phyloP scores from a whole-genome alignment of 2,113 vertebrate genomes.

The Rhineura floridana region DNA sequence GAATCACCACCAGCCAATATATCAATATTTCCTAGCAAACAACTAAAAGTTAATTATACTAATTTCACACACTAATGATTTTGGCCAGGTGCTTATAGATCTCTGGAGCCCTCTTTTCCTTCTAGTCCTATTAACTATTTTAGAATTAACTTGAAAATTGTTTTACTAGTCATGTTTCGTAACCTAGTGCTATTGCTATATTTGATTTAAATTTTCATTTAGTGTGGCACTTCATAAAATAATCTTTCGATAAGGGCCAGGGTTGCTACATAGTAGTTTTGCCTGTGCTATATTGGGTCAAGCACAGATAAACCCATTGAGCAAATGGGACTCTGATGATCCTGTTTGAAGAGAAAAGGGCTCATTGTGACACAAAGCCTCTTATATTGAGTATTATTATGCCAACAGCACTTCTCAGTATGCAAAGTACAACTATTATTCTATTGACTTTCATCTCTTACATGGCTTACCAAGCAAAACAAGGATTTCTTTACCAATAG shows the following conservation, averaged over 20 bases:
- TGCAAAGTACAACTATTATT: neutral
- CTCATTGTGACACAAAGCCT: neutral
- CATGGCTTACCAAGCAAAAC: neutral
- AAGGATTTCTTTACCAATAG: neutral
- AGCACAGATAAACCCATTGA: constrained; percentile 23
- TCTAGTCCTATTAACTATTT: neutral
- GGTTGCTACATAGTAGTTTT: constrained; percentile 8
- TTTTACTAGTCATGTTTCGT: neutral
- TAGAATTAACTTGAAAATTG: constrained; percentile 16
- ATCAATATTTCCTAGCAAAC: constrained; percentile 46
- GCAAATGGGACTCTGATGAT: constrained; percentile 31
- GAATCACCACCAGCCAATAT: constrained; percentile 16
- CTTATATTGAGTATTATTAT: neutral
- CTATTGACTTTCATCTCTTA: neutral
- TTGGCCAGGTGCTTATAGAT: constrained; percentile 37
- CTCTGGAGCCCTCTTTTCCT: constrained; percentile 2
- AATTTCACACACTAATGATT: constrained; percentile 51
- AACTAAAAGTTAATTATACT: constrained; percentile 40
- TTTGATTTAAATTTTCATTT: constrained; percentile 30
- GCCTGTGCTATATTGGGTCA: constrained; percentile 38
- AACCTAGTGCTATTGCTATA: neutral
- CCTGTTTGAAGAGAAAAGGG: constrained; percentile 37
- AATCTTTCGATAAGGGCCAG: neutral
- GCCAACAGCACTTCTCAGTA: neutral
- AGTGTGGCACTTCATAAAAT: constrained; percentile 4